phyloP scores from a whole-genome alignment of 2,113 vertebrate species.

The Rhinichthys klamathensis region DNA sequence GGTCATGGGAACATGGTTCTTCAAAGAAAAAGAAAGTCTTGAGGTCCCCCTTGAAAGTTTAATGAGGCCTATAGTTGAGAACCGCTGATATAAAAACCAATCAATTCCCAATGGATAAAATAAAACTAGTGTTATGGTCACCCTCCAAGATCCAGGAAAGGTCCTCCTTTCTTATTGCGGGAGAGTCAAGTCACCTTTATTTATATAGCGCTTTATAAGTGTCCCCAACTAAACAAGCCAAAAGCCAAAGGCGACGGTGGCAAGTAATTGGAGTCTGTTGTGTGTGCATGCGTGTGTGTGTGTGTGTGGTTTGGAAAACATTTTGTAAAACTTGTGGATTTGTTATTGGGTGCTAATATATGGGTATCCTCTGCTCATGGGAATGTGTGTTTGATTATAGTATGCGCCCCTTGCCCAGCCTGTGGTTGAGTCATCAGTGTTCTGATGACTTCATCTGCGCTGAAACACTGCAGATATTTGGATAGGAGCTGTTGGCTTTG shows the following conservation, averaged over 20 bases:
- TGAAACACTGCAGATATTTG: constrained; percentile 52
- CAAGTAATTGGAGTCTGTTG: too few relatives aligned
- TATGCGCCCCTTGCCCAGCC: background rate
- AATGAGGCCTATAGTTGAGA: too few relatives aligned
- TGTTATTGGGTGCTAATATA: background rate
- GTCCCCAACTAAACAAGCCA: too few relatives aligned
- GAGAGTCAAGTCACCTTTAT: background rate
- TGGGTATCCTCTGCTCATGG: background rate
- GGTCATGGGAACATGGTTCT: too few relatives aligned
- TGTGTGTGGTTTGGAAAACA: background rate
- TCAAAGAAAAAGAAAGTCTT: too few relatives aligned
- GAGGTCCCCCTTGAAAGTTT: too few relatives aligned
- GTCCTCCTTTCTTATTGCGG: background rate
- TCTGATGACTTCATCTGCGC: constrained; percentile 48
- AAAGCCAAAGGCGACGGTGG: too few relatives aligned
- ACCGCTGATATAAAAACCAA: background rate
- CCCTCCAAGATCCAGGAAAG: background rate
- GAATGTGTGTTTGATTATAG: background rate
- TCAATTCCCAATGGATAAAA: background rate
- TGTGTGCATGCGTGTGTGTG: background rate
- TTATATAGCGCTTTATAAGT: too few relatives aligned
- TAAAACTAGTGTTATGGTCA: background rate
- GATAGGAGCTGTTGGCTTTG: constrained; percentile 46
- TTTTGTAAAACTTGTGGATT: constrained; percentile 11
- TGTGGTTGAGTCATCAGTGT: constrained; percentile 32